Percentiles rank a stretch among this genome's conserved stretches.
phyloP scores from a whole-genome alignment of 2,113 vertebrate genomes.

The Tretioscincus oriximinensis region DNA sequence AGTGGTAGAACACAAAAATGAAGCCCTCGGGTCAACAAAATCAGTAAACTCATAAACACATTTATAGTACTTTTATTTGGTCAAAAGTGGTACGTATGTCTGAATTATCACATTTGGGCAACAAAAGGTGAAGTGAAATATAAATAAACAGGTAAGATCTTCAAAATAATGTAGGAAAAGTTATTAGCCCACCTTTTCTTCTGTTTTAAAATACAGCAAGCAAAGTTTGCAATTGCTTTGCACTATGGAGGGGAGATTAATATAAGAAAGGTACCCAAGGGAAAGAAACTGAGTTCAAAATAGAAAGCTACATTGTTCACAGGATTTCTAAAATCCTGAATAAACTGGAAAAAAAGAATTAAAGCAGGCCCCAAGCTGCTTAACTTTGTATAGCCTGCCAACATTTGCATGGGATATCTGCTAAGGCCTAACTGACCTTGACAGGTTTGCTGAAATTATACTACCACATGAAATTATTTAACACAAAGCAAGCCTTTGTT shows the following conservation, averaged over 20 bases:
- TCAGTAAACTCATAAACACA: not conserved
- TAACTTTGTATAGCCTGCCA: not conserved
- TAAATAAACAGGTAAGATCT: not conserved
- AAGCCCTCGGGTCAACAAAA: not conserved
- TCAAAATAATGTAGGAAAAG: not conserved
- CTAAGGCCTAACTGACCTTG: conserved; percentile 31
- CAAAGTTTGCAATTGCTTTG: not conserved
- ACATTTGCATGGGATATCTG: not conserved
- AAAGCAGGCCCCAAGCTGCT: conserved; percentile 7
- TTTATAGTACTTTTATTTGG: not conserved
- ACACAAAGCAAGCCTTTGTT: conserved; percentile 46
- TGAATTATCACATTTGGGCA: not conserved
- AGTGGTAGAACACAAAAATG: not conserved
- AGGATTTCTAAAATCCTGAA: not conserved
- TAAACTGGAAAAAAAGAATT: not conserved
- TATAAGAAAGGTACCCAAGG: not conserved
- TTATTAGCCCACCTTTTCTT: not conserved
- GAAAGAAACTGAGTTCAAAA: not conserved
- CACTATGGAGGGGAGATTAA: not conserved
- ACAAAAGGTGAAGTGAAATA: not conserved
- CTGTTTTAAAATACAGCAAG: not conserved
- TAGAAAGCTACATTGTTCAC: conserved; percentile 1
- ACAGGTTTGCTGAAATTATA: conserved; percentile 15
- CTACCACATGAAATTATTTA: conserved; percentile 46
- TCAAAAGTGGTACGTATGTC: not conserved